Evolutionary conservation across 2,113 vertebrate species (phyloP), one percentile per base, ranked within the genome.

Genomic region (Callocephalon fimbriatum): DNA sequence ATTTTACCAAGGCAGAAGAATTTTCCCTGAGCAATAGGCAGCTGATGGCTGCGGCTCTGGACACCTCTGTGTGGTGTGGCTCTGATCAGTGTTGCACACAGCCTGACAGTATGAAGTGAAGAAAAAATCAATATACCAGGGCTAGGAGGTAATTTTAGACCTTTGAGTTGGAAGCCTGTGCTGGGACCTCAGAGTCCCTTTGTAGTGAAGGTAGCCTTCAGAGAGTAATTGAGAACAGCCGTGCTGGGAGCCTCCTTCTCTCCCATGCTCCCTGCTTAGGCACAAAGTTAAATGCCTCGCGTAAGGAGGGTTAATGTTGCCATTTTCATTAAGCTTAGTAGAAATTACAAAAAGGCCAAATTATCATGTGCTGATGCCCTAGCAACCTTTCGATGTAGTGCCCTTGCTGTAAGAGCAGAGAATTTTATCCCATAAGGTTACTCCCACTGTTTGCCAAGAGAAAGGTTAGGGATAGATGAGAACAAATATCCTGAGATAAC

Each of bases 251-350:
- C 47, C 56, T 71, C 84, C 80, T 42, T 54, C 51, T 4, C 37
- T 73, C 65, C 42, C 35, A 27, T 27, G 19, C 40, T 96, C 32
- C 63, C 38, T 61, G 35, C 47, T 65, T 44, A 75, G 65, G 93
- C 51, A 89, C 32, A 68, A 95, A 94, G 73, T 63, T 95, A 95
- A 97, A 97, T 82, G 84, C 65, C 59, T 89, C 16, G 14, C 4
- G 61, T n/a, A 37, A 78, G 86, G 51, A 85, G 73, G n/a, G 47
- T 0, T 23, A 91, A 61, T 22, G 40, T 37, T 96, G 56, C 76
- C 68, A 59, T 97, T 97, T 96, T 95, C 74, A 91, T 93, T 93
- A 72, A 94, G 84, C 77, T 78, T 95, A 94, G 90, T 2, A 89
- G 80, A 91, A 94, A 90, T 35, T 25, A 63, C 63, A 77, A 70